These are phyloP conservation scores for Atethmia centrago DNA, from an alignment of 2,888 invertebrate genomes.

Conservation along the genomic window DNA sequence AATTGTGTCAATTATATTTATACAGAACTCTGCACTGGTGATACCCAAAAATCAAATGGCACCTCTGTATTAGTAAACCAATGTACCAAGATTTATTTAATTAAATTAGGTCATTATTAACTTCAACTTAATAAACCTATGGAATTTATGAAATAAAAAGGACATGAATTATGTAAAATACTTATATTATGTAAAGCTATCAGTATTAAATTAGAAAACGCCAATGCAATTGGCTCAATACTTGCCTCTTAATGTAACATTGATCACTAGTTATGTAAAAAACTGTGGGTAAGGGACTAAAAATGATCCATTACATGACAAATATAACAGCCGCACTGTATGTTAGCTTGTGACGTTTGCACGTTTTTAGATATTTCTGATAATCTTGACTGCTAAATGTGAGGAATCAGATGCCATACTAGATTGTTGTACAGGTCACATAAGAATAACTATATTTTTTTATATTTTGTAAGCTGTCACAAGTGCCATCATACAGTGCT, in stretches of 20 bases:
- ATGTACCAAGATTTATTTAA: not conserved
- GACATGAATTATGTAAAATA: conserved; percentile 18
- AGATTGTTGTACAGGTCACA: not conserved
- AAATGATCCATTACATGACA: not conserved
- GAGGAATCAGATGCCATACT: not conserved
- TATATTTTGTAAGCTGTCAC: not conserved
- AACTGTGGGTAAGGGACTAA: too few species aligned
- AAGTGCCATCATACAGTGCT: not conserved
- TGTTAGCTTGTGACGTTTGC: too few species aligned
- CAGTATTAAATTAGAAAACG: conserved; percentile 28
- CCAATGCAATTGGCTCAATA: conserved; percentile 21
- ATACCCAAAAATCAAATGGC: not conserved
- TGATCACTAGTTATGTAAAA: not conserved
- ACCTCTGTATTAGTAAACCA: not conserved
- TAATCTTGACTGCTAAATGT: not conserved
- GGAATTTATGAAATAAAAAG: conserved; percentile 20
- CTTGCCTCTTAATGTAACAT: not conserved
- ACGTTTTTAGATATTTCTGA: not conserved
- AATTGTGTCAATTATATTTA: conserved; percentile 27
- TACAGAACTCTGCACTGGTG: not conserved
- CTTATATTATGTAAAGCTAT: conserved; percentile 47
- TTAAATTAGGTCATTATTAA: not conserved
- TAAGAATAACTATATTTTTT: not conserved
- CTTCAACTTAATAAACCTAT: not conserved
- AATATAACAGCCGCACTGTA: not conserved